phyloP scores from a whole-genome alignment of 2,888 invertebrate species.

The Athalia cordata region DNA sequence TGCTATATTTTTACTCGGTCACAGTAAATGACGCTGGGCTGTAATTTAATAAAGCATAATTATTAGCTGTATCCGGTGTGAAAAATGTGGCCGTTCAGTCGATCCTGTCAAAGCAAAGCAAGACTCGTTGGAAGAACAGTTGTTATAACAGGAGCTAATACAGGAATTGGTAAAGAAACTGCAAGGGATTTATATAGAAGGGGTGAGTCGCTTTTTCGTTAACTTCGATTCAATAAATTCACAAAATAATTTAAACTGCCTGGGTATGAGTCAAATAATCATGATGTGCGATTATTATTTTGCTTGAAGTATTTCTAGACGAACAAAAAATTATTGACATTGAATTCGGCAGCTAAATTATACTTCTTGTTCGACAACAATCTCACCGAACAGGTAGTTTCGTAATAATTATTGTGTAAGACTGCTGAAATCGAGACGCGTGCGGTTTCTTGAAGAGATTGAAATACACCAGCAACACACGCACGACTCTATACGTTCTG shows the following conservation, averaged over 20 bases:
- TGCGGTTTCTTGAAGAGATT: neutral
- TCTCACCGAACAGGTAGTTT: neutral
- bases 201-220: conserved; percentile 60
- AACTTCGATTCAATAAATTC: neutral
- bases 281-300: too few species aligned
- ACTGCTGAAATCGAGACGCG: neutral
- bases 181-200: conserved; percentile 66
- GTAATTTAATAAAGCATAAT: neutral
- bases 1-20: too few species aligned
- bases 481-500: neutral
- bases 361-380: neutral
- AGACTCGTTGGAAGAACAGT: conserved; percentile 66
- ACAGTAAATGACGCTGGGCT: neutral
- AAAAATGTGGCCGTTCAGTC: conserved; percentile 63
- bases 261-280: too few species aligned
- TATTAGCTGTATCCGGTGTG: neutral
- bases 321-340: too few species aligned
- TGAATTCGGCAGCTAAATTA: too few species aligned
- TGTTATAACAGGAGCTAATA: conserved; percentile 72
- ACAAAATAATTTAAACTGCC: too few species aligned
- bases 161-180: conserved; percentile 68
- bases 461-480: neutral
- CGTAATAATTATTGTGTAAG: neutral
- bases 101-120: conserved; percentile 72
- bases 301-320: too few species aligned